Conservation (phyloP, 2,888 invertebrate genomes). For the Drosophila mercatorum region DNA sequence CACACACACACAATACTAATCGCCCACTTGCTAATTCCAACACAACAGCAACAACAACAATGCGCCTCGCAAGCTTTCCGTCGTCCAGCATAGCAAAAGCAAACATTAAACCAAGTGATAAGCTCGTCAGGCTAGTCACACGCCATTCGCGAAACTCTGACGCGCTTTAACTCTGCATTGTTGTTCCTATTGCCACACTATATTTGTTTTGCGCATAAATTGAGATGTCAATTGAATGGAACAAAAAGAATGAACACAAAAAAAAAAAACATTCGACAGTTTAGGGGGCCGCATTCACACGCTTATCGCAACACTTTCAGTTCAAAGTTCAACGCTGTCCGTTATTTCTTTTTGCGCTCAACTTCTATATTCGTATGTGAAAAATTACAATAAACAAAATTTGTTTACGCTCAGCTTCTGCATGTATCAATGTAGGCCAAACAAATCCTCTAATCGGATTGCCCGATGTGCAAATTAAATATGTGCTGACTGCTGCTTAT, state of each 20-base stretch:
- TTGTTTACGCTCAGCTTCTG: neutral
- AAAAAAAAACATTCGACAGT: constrained; percentile 13
- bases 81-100: constrained; percentile 12
- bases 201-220: constrained; percentile 38
- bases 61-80: constrained; percentile 7
- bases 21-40: constrained; percentile 31
- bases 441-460: neutral
- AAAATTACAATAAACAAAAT: constrained; percentile 1
- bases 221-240: constrained; percentile 15
- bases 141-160: constrained; percentile 31
- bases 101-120: constrained; percentile 24
- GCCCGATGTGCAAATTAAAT: neutral
- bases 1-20: constrained; percentile 3
- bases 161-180: neutral
- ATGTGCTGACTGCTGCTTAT: constrained; percentile 12
- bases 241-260: neutral
- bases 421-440: no score
- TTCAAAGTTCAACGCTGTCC: constrained; percentile 30
- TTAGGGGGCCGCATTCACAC: constrained; percentile 46
- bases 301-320: constrained; percentile 42
- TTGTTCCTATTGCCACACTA: neutral
- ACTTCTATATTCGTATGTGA: constrained; percentile 10
- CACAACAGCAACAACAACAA: neutral
- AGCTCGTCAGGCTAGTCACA: constrained; percentile 41
- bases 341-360: constrained; percentile 1